These are phyloP conservation scores for Lutjanus argentimaculatus DNA, from an alignment of 2,797 vertebrate species.

Conservation along the genomic window DNA sequence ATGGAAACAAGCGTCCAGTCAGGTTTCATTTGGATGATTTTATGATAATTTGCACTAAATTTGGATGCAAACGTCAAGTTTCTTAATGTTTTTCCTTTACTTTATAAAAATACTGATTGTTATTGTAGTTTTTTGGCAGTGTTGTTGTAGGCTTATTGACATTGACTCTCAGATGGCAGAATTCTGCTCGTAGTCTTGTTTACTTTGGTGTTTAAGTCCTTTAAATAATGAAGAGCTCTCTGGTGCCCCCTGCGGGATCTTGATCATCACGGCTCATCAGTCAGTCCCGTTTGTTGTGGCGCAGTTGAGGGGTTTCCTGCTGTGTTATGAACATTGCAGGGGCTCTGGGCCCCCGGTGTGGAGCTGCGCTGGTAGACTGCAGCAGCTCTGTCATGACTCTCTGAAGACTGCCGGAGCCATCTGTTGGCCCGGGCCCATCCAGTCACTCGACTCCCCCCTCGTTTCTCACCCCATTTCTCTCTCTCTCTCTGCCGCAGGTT, in stretches of 20 bases:
- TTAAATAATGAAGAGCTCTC: not conserved
- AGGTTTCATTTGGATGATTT: too few relatives aligned
- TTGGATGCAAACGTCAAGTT: too few relatives aligned
- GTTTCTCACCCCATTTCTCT: constrained; percentile 27
- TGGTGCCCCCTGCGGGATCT: not conserved
- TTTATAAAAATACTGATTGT: too few relatives aligned
- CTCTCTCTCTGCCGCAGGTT: constrained; percentile 21
- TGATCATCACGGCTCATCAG: constrained; percentile 47
- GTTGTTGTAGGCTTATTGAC: too few relatives aligned
- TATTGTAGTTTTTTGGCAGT: too few relatives aligned
- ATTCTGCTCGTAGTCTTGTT: too few relatives aligned
- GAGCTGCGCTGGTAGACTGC: constrained; percentile 30
- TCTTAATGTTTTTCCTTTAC: too few relatives aligned
- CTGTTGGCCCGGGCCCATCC: constrained; percentile 45
- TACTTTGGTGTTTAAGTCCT: too few relatives aligned
- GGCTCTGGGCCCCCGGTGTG: not conserved
- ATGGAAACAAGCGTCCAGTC: too few relatives aligned
- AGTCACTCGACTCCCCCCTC: not conserved
- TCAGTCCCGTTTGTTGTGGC: constrained; percentile 40
- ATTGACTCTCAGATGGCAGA: too few relatives aligned
- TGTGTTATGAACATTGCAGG: constrained; percentile 13
- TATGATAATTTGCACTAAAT: too few relatives aligned
- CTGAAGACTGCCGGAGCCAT: constrained; percentile 56
- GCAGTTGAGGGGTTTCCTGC: not conserved
- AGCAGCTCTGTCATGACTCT: constrained; percentile 42